Base-by-base conservation (phyloP, 64 coral and sea anemone genomes). In the Pocillopora verrucosa region DNA sequence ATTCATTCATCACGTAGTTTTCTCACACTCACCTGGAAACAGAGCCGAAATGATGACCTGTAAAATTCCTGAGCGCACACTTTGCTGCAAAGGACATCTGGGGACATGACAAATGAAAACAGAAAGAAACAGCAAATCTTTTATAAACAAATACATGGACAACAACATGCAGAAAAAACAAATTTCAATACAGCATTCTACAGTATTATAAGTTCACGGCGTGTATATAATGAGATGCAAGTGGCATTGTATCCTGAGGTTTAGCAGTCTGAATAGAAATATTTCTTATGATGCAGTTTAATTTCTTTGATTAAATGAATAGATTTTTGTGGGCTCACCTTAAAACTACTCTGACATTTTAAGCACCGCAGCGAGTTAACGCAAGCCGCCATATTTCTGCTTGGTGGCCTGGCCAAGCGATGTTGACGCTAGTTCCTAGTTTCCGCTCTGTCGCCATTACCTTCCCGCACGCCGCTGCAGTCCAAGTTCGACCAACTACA, bases 341-440 rank as follows among this genome's bases (percentile, higher is more conserved):
- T 67, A 36, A 67, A 83, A 67, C 22, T 16, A 67, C 22, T 16
- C 25, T 67, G 61, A 67, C 80, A 83, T n/a, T 83, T 83, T 35
- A 60, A 83, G 45, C 34, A 83, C n/a, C 36, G 58, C 20, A 35
- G 16, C 13, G 26, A 7, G 11, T 20, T 67, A 13, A 56, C 22
- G 14, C 34, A 37, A 63, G 60, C 61, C 60, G 80, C 80, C 80
- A 83, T 83, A 41, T 83, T 65, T 67, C 61, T 68, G 60, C 80
- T 83, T 35, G 22, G 80, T 41, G 38, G 67, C 80, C 80, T 34
- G 2, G 80, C 80, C 34, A 63, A 2, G 61, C 41, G 7, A 51
- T 51, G 41, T 51, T 63, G 61, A 13, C 1, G 61, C 11, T 63
- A 63, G 61, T 63, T 2, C 61, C 61, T 63, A 63, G 61, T 13